These are phyloP conservation scores for Henricia sp. DNA, from an alignment of 53 echinoderm and acorn worm species.

Conservation along the genomic window DNA sequence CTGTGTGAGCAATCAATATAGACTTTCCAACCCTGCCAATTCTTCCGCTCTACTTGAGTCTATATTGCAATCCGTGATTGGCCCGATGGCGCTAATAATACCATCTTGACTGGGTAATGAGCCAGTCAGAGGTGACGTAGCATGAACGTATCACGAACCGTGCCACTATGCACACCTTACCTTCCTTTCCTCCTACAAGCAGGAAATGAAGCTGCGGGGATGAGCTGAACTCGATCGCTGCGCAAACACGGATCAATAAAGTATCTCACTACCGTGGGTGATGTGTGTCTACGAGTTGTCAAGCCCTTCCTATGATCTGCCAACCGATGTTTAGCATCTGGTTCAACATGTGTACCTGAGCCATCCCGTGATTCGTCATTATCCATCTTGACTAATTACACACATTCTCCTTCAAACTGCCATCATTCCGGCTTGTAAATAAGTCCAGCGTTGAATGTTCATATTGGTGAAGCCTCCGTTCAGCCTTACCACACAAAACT, in stretches of 20 bases:
- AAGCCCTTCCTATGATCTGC: not conserved
- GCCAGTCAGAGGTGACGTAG: constrained; percentile 30
- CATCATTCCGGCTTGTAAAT: not conserved
- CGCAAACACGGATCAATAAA: constrained; percentile 53
- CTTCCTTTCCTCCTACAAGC: too few relatives aligned
- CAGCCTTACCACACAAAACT: not conserved
- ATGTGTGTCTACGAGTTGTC: constrained; percentile 12
- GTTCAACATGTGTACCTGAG: constrained; percentile 44
- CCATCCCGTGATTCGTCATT: constrained; percentile 17
- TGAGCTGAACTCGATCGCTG: constrained; percentile 10
- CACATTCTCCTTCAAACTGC: not conserved
- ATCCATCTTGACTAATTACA: constrained; percentile 26
- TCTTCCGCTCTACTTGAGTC: constrained; percentile 51
- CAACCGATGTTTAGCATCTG: constrained; percentile 37
- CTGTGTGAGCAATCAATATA: constrained; percentile 43
- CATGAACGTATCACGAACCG: constrained; percentile 4
- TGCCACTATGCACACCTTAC: too few relatives aligned
- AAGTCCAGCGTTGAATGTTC: not conserved
- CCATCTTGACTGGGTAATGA: constrained; percentile 51
- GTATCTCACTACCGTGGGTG: not conserved
- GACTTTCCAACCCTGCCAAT: constrained; percentile 5
- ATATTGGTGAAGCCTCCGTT: not conserved
- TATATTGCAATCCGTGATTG: constrained; percentile 31
- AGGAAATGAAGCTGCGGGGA: constrained; percentile 48
- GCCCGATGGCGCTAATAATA: constrained; percentile 50